phyloP scores from a whole-genome alignment of 2,113 vertebrate species.

The Ammodytes marinus region DNA sequence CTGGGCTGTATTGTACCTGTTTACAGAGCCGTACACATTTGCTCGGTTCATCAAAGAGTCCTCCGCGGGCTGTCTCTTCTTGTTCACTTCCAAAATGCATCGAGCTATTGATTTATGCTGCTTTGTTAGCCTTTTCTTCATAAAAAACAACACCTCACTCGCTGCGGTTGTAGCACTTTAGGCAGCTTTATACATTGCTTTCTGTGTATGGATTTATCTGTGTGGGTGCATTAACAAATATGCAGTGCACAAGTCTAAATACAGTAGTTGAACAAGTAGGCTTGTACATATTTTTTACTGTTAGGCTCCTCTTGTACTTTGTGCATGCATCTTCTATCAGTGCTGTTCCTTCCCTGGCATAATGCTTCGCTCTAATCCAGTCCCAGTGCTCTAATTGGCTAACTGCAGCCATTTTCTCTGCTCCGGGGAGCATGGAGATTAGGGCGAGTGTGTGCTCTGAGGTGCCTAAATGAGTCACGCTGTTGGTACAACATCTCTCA shows the following conservation, averaged over 20 bases:
- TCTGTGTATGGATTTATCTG: background rate
- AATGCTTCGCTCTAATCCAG: conserved; percentile 67
- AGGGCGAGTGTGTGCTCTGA: conserved; percentile 52
- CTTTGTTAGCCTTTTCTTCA: conserved; percentile 59
- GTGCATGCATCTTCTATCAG: conserved; percentile 21
- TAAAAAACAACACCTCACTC: conserved; percentile 45
- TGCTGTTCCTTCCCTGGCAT: conserved; percentile 41
- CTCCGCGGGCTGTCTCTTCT: conserved; percentile 44
- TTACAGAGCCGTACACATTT: conserved; percentile 46
- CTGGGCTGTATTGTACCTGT: conserved; percentile 31
- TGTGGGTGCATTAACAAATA: conserved; percentile 27
- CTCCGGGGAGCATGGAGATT: conserved; percentile 69
- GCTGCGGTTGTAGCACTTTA: conserved; percentile 32
- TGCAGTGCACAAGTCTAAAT: conserved; percentile 9
- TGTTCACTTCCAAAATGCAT: conserved; percentile 25
- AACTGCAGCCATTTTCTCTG: conserved; percentile 68
- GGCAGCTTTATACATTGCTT: conserved; percentile 29
- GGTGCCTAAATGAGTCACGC: conserved; percentile 66
- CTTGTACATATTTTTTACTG: background rate
- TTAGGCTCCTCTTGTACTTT: conserved; percentile 11
- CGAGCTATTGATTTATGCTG: conserved; percentile 54
- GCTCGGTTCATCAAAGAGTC: conserved; percentile 59
- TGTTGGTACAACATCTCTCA: conserved; percentile 43
- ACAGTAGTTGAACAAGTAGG: background rate
- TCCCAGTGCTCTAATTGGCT: conserved; percentile 75